These are phyloP conservation scores for Champsocephalus esox DNA, from an alignment of 2,797 vertebrate genomes.

Conservation along the genomic window DNA sequence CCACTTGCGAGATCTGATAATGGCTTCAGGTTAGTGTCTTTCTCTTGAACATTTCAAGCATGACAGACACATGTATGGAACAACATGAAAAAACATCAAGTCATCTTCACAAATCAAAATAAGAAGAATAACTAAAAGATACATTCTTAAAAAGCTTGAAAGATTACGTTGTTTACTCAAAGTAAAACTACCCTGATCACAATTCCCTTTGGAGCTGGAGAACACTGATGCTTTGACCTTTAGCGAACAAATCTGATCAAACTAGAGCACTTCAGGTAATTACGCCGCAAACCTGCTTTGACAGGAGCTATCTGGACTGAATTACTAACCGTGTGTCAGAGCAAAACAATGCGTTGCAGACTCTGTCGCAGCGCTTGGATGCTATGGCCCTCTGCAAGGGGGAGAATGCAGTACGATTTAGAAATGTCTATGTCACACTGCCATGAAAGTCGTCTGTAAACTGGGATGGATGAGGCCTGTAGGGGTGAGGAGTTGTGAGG, in stretches of 20 bases:
- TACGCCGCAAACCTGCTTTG: conserved; percentile 85
- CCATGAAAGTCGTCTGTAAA: conserved; percentile 34
- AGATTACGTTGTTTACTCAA: conserved; percentile 63
- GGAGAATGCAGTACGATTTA: conserved; percentile 6
- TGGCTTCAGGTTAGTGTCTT: conserved; percentile 29
- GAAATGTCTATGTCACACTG: neutral
- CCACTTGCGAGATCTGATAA: conserved; percentile 44
- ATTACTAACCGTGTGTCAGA: conserved; percentile 75
- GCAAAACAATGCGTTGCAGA: conserved; percentile 67
- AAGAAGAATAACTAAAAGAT: conserved; percentile 10
- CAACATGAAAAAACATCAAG: neutral
- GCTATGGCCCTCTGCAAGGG: neutral
- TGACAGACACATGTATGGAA: conserved; percentile 23
- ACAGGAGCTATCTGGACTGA: conserved; percentile 85
- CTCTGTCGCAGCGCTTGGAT: conserved; percentile 25
- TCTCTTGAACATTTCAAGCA: conserved; percentile 16
- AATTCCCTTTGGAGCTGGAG: conserved; percentile 54
- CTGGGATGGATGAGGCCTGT: conserved; percentile 19
- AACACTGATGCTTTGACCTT: conserved; percentile 80
- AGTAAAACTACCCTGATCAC: conserved; percentile 54
- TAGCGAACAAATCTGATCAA: conserved; percentile 85
- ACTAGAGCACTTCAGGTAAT: conserved; percentile 87
- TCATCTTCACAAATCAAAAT: conserved; percentile 18
- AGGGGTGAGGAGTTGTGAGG: conserved; percentile 13
- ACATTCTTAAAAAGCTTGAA: conserved; percentile 53